Conservation (phyloP, 2,113 vertebrate species). For the Helogale parvula region DNA sequence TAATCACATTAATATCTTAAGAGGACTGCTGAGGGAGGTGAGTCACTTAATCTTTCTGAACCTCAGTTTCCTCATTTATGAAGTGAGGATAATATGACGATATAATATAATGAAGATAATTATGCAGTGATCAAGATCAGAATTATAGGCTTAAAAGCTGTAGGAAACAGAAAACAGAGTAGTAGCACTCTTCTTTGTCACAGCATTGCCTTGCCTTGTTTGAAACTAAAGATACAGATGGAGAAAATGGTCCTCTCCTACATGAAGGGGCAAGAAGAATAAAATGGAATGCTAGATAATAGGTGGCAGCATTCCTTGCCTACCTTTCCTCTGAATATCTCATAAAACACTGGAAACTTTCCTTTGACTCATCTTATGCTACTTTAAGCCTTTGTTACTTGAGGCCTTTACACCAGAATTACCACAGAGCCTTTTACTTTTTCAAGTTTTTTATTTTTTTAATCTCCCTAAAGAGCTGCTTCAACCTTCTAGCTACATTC, state of each 20-base stretch:
- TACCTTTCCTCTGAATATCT: constrained; percentile 36
- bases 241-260: not conserved
- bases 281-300: constrained; percentile 41
- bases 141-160: constrained; percentile 65
- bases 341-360: constrained; percentile 13
- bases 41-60: constrained; percentile 72
- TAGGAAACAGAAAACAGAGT: constrained; percentile 44
- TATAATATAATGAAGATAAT: constrained; percentile 66
- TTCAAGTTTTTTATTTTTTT: not conserved
- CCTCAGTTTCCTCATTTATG: constrained; percentile 74
- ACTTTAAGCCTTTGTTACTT: constrained; percentile 50
- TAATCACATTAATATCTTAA: constrained; percentile 71
- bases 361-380: constrained; percentile 17
- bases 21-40: constrained; percentile 55
- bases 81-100: constrained; percentile 66
- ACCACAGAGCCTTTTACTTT: not conserved
- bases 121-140: constrained; percentile 59
- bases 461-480: constrained; percentile 38
- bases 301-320: not conserved
- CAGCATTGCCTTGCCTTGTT: not conserved
- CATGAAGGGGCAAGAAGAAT: constrained; percentile 26
- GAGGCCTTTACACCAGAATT: not conserved
- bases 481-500: not conserved
- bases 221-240: constrained; percentile 35
- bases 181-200: constrained; percentile 12